phyloP scores from a whole-genome alignment of 2,888 invertebrate species.

The Lydus trimaculatus region DNA sequence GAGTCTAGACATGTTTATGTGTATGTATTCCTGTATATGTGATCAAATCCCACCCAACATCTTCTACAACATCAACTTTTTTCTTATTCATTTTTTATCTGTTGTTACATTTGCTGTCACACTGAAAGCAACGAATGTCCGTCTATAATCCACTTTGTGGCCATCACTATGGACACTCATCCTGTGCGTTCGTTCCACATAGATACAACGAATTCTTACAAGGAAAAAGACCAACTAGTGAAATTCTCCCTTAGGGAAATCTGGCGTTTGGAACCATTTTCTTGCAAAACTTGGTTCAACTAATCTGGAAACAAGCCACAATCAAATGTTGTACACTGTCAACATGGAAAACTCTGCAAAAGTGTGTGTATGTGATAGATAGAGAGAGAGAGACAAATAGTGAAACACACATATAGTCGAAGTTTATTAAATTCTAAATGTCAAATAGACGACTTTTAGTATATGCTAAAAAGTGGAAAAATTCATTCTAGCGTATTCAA shows the following conservation, averaged over 20 bases:
- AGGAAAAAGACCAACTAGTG: conserved; percentile 23
- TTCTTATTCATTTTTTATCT: conserved; percentile 21
- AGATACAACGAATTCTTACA: conserved; percentile 33
- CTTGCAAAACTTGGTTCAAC: conserved; percentile 33
- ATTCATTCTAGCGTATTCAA: conserved; percentile 8
- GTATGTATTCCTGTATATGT: not conserved
- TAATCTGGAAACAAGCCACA: conserved; percentile 43
- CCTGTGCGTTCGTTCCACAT: conserved; percentile 32
- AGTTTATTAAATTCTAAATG: conserved; percentile 22
- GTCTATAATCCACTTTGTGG: conserved; percentile 36
- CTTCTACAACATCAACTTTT: conserved; percentile 42
- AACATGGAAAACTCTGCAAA: conserved; percentile 18
- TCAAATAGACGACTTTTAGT: conserved; percentile 7
- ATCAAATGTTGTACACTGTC: conserved; percentile 28
- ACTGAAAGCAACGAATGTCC: not conserved
- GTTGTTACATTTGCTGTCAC: conserved; percentile 15
- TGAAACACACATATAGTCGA: not conserved
- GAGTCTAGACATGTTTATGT: conserved; percentile 1
- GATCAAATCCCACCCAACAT: conserved; percentile 9
- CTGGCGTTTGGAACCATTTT: conserved; percentile 19
- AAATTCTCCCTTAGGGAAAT: conserved; percentile 49
- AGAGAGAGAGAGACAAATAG: not conserved
- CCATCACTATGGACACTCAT: not conserved
- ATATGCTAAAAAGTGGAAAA: conserved; percentile 3
- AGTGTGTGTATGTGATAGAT: no score